Percentiles rank a stretch among this genome's conserved stretches.
Evolutionary conservation across 1,140 invertebrate species (phyloP).

Genomic region (Heliothis subflexa): DNA sequence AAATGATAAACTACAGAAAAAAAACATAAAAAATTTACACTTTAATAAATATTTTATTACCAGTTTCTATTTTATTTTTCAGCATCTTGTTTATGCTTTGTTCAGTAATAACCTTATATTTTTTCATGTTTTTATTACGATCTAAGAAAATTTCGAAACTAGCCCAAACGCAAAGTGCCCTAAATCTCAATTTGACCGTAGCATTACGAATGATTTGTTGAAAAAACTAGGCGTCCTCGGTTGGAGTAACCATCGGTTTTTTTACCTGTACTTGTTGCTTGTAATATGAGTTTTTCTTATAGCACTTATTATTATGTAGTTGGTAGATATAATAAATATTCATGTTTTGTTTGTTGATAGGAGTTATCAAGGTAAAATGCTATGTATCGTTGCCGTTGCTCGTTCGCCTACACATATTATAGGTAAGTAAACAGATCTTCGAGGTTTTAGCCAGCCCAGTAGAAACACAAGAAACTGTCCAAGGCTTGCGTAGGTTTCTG

Average conservation of each 20-base stretch:
- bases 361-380: not conserved
- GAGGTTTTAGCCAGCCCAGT: not conserved
- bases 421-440: not conserved
- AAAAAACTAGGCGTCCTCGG: slow-evolving; percentile 55
- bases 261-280: slow-evolving; percentile 33
- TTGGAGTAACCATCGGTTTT: slow-evolving; percentile 40
- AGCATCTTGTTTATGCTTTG: not conserved
- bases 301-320: not conserved
- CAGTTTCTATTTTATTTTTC: too few species aligned
- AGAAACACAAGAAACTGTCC: not conserved
- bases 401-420: not conserved
- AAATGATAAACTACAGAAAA: too few species aligned
- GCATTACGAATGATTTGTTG: slow-evolving; percentile 24
- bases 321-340: not conserved
- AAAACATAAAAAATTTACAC: too few species aligned
- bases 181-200: slow-evolving; percentile 48
- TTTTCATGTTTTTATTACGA: not conserved
- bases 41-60: too few species aligned
- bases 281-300: not conserved
- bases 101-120: not conserved
- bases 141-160: slow-evolving; percentile 6
- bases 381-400: not conserved
- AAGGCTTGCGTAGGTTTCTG: too few species aligned
- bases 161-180: slow-evolving; percentile 17
- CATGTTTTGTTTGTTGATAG: not conserved